phyloP scores from a whole-genome alignment of 2,113 vertebrate genomes.

The Sceloporus undulatus region DNA sequence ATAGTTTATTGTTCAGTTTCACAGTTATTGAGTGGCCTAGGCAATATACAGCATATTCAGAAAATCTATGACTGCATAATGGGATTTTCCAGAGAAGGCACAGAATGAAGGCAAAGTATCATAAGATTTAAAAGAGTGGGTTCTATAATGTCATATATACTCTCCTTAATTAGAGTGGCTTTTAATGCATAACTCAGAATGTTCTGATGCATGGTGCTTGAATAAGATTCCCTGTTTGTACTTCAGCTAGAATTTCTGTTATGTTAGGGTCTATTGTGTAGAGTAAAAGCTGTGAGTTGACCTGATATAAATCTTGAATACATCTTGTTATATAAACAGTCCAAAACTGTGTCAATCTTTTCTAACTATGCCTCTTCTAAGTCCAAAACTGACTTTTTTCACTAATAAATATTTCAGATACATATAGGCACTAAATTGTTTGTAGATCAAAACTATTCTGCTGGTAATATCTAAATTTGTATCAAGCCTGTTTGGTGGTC shows the following conservation, averaged over 20 bases:
- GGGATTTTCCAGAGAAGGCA: not conserved
- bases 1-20: not conserved
- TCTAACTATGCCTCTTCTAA: not conserved
- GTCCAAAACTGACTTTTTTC: not conserved
- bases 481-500: no score
- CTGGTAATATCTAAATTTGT: no score
- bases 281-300: not conserved
- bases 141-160: not conserved
- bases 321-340: slow-evolving; percentile 1
- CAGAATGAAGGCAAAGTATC: not conserved
- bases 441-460: no score
- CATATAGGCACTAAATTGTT: no score
- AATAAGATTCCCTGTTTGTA: not conserved
- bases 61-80: not conserved
- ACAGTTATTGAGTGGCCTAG: not conserved
- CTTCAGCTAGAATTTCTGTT: not conserved
- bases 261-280: not conserved
- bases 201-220: not conserved
- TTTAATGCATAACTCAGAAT: not conserved
- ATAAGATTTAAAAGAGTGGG: not conserved
- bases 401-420: no score
- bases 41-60: not conserved
- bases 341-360: not conserved
- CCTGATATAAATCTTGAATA: slow-evolving; percentile 14
- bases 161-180: not conserved